Evolutionary conservation across 2,113 vertebrate genomes (phyloP).

Genomic region (Callipepla californica): DNA sequence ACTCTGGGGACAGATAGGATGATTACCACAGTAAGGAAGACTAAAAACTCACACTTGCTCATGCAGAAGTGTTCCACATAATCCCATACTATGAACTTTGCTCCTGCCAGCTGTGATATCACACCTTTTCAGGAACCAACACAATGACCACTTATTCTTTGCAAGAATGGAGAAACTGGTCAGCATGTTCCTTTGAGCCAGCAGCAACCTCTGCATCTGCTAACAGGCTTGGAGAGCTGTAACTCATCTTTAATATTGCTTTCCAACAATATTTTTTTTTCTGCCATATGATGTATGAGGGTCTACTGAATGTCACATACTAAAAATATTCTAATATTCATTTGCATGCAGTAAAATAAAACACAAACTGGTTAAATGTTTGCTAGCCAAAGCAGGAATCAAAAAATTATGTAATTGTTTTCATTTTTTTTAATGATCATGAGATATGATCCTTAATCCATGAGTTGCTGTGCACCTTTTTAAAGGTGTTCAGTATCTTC

Average conservation of each 20-base stretch:
- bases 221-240: background rate
- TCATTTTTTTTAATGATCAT: background rate
- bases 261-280: background rate
- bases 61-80: background rate
- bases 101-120: accelerated
- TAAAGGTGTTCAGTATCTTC: accelerated
- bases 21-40: too few species aligned
- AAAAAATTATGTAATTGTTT: background rate
- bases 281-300: background rate
- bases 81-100: background rate
- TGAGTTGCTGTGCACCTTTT: background rate
- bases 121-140: background rate
- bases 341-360: background rate
- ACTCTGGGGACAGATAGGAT: background rate
- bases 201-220: background rate
- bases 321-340: background rate
- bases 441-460: background rate
- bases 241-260: background rate
- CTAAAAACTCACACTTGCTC: too few species aligned
- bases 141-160: background rate
- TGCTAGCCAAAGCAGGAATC: background rate
- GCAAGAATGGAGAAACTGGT: background rate
- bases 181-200: background rate
- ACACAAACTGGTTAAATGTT: background rate
- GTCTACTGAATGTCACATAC: background rate